Evolutionary conservation across 2,113 vertebrate species (phyloP).

Genomic region (Tichodroma muraria): DNA sequence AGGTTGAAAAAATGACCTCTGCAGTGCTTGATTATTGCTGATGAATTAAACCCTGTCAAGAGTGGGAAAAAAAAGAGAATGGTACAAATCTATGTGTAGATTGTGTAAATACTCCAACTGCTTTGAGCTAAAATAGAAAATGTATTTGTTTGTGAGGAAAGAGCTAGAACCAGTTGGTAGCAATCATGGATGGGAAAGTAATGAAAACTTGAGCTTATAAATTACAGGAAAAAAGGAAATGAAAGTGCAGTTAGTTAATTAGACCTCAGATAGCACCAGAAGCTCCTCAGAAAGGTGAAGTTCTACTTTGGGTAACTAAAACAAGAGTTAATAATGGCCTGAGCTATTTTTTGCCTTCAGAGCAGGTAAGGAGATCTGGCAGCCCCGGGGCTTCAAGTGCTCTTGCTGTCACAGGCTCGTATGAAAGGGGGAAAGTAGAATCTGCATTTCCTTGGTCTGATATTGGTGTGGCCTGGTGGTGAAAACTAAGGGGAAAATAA

Average conservation of each 20-base stretch:
- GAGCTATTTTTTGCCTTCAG: not conserved
- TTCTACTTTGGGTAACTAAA: not conserved
- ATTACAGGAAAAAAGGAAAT: not conserved
- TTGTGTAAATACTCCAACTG: not conserved
- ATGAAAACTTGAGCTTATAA: not conserved
- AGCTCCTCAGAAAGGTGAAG: not conserved
- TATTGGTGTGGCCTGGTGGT: not conserved
- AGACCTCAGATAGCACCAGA: not conserved
- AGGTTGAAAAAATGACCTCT: not conserved
- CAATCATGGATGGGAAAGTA: not conserved
- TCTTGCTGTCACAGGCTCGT: not conserved
- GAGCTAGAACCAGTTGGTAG: not conserved
- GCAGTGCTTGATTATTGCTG: not conserved
- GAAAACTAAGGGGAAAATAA: not conserved
- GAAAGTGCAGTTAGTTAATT: not conserved
- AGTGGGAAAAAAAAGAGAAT: fast-evolving
- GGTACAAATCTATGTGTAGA: not conserved
- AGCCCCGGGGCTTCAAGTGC: not conserved
- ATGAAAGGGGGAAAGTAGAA: too few species aligned
- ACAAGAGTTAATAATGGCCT: not conserved
- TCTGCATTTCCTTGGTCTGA: too few species aligned
- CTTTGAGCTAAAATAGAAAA: not conserved
- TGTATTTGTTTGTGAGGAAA: not conserved
- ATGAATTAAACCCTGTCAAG: not conserved
- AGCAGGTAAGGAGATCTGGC: not conserved